Base-by-base conservation (phyloP, 2,797 vertebrate species). In the Brachyalestes nurse region DNA sequence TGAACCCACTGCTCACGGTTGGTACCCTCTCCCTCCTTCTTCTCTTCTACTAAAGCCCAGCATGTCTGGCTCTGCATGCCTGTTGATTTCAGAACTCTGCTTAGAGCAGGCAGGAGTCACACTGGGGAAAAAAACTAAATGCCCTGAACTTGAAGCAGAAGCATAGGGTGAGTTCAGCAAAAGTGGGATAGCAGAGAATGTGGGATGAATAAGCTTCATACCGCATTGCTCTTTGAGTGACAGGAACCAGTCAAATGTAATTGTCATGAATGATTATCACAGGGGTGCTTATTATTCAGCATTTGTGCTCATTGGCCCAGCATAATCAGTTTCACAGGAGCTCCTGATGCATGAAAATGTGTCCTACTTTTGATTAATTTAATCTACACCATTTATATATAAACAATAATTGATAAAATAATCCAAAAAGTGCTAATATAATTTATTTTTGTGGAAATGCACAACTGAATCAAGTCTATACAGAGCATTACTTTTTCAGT, bases 1-100 rank as follows among this genome's bases (percentile, higher is more conserved):
- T 95, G 98, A 99, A 94, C 96, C 97, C 72, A 97, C 97, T 93
- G 96, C 96, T 97, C 98, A 99, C 96, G 98, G 98, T 99, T 97
- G 96, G 98, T 99, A 98, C 95, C 62, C 95, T 96, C 95, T 94
- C 96, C 94, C 91, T 91, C 85, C 88, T 89, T 86, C 88, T 89
- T 86, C 83, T 89, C 90, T 95, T 81, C 77, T 81, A 82, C 82
- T 76, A 83, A 72, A 65, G 38, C 86, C 82, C 83, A 85, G 86
- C 86, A 87, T 83, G 72, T 79, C 75, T 65, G 86, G 73, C 89
- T 88, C 86, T 82, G 88, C 89, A 90, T 91, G 90, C 75, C 80
- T 51, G 47, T 81, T 82, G 79, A 85, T 72, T 80, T 81, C 87
- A 65, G 75, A 67, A 69, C 82, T 70, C 75, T 78, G 80, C 77